These are phyloP conservation scores for Eupithecia centaureata DNA, from an alignment of 2,888 invertebrate genomes.

Conservation along the genomic window DNA sequence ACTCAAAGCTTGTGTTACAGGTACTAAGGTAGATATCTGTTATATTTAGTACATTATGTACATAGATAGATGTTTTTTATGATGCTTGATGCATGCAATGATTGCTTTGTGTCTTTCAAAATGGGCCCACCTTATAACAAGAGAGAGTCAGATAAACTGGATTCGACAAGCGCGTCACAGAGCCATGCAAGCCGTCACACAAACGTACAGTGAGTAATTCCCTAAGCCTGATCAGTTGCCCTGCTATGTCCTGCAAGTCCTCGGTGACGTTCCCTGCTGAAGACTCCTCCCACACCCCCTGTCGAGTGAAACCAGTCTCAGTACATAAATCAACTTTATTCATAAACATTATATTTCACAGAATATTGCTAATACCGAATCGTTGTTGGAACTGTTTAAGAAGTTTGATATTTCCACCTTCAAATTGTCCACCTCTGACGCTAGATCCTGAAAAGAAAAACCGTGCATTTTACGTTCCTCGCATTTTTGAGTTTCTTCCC, in stretches of 20 bases:
- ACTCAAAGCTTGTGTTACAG: no score
- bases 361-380: constrained; percentile 66
- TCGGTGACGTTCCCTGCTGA: constrained; percentile 53
- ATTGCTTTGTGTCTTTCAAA: no score
- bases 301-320: constrained; percentile 32
- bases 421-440: constrained; percentile 68
- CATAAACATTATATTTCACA: background rate
- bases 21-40: no score
- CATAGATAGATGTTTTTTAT: no score
- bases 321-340: constrained; percentile 31
- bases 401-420: constrained; percentile 74
- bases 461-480: background rate
- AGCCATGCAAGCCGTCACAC: constrained; percentile 12
- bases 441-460: constrained; percentile 64
- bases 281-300: constrained; percentile 72
- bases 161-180: constrained; percentile 14
- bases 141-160: no score
- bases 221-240: constrained; percentile 61
- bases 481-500: background rate
- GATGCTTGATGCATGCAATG: no score
- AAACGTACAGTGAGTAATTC: constrained; percentile 63
- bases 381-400: constrained; percentile 71
- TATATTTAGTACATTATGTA: no score
- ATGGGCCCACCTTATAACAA: no score
- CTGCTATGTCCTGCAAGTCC: constrained; percentile 64